Evolutionary conservation across 1,140 invertebrate genomes (phyloP).

Genomic region (Ooceraea biroi): DNA sequence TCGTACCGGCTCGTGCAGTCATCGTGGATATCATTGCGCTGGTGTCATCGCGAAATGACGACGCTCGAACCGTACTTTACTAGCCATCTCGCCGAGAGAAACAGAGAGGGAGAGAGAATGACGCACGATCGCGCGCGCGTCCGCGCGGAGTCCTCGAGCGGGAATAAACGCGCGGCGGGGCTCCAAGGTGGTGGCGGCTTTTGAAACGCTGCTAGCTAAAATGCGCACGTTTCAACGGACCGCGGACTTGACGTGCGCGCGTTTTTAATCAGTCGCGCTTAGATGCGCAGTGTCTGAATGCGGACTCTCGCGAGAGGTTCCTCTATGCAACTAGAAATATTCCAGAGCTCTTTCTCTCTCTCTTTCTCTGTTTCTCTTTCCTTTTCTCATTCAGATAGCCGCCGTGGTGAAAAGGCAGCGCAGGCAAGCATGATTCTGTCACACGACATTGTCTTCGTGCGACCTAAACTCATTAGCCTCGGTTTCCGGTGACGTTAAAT

Average conservation of each 20-base stretch:
- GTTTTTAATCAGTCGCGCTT: slow-evolving; percentile 59
- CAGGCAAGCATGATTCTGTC: neutral
- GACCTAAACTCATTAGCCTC: slow-evolving; percentile 67
- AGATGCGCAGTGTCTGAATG: slow-evolving; percentile 32
- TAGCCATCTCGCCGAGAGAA: too few species aligned
- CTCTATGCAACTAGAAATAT: slow-evolving; percentile 3
- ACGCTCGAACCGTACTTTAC: too few species aligned
- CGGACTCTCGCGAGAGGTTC: slow-evolving; percentile 16
- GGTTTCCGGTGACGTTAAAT: slow-evolving; percentile 69
- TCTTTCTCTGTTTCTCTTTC: neutral
- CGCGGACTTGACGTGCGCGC: slow-evolving; percentile 52
- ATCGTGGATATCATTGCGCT: too few species aligned
- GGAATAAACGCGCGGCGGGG: slow-evolving; percentile 8
- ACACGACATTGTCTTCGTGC: slow-evolving; percentile 48
- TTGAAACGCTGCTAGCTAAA: slow-evolving; percentile 47
- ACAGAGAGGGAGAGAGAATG: too few species aligned
- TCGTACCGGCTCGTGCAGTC: too few species aligned
- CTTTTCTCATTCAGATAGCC: neutral
- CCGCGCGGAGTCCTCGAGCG: neutral
- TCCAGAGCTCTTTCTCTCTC: neutral
- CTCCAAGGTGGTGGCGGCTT: slow-evolving; percentile 9
- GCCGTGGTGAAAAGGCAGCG: slow-evolving; percentile 30
- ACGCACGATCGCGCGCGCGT: neutral
- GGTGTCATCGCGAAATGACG: too few species aligned
- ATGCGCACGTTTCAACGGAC: slow-evolving; percentile 52